Conservation (phyloP, 2,797 vertebrate species). For the Gouania willdenowi region DNA sequence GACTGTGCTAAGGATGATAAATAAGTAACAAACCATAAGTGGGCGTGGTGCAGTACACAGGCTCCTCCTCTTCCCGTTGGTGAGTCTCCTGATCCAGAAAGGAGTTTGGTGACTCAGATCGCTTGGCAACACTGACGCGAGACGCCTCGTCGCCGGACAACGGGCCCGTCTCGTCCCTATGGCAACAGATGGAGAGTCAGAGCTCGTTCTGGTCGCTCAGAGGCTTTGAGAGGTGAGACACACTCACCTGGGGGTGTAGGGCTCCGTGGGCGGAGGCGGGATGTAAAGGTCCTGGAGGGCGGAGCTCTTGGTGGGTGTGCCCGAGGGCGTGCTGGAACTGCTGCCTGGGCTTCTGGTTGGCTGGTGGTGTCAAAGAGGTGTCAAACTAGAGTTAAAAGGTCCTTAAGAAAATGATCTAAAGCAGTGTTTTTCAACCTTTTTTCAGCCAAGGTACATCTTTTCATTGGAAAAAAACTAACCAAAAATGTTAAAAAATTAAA, state of each 20-base stretch:
- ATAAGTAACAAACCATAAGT: slow-evolving; percentile 88
- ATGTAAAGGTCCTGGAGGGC: slow-evolving; percentile 97
- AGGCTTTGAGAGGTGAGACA: not conserved
- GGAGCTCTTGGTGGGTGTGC: slow-evolving; percentile 93
- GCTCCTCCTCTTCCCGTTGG: slow-evolving; percentile 90
- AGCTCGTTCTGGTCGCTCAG: not conserved
- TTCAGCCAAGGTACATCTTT: too few species aligned
- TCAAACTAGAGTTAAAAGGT: too few species aligned
- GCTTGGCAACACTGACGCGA: slow-evolving; percentile 83
- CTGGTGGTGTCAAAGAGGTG: too few species aligned
- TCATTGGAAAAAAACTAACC: too few species aligned
- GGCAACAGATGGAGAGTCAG: slow-evolving; percentile 30
- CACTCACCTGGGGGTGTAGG: slow-evolving; percentile 90
- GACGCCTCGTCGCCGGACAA: slow-evolving; percentile 85
- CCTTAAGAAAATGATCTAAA: too few species aligned
- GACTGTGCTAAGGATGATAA: too few species aligned
- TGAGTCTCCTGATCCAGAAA: slow-evolving; percentile 96
- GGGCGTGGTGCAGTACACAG: slow-evolving; percentile 92
- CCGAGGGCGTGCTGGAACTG: slow-evolving; percentile 90
- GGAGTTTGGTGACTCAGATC: slow-evolving; percentile 96
- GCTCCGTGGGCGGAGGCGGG: slow-evolving; percentile 92
- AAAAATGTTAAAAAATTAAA: too few species aligned
- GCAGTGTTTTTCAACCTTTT: too few species aligned
- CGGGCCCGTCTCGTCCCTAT: slow-evolving; percentile 90
- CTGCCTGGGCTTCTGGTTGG: slow-evolving; percentile 95